These are phyloP conservation scores for Terebella lapidaria DNA, from an alignment of 2,888 invertebrate species.

Conservation along the genomic window DNA sequence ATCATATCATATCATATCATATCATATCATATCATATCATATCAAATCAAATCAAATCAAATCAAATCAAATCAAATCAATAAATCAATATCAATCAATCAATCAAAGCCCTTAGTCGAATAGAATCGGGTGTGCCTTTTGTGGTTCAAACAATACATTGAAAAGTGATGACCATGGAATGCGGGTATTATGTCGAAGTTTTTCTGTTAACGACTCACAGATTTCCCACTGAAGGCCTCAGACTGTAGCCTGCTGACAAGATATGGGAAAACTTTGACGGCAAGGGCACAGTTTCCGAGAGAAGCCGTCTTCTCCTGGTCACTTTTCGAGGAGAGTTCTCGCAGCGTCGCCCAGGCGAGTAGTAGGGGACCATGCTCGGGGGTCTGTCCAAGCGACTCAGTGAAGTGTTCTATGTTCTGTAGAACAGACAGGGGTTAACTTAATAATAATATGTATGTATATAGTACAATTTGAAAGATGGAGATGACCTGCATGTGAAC, in stretches of 20 bases:
- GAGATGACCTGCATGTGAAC: too few relatives aligned
- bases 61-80: too few relatives aligned
- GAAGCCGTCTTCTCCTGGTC: slow-evolving; percentile 22
- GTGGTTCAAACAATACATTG: too few relatives aligned
- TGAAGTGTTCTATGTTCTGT: slow-evolving; percentile 28
- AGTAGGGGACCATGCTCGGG: slow-evolving; percentile 45
- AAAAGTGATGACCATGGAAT: too few relatives aligned
- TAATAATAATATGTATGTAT: not conserved
- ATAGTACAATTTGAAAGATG: not conserved
- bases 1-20: too few relatives aligned
- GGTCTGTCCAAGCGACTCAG: slow-evolving; percentile 32
- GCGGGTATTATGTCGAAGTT: too few relatives aligned
- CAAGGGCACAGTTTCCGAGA: slow-evolving; percentile 42
- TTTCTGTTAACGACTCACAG: slow-evolving; percentile 37
- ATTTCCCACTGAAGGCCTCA: slow-evolving; percentile 40
- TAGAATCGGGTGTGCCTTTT: too few relatives aligned
- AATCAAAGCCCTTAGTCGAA: too few relatives aligned
- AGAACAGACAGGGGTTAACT: not conserved
- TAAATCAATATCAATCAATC: too few relatives aligned
- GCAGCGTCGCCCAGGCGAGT: slow-evolving; percentile 47
- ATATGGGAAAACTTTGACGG: slow-evolving; percentile 40
- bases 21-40: too few relatives aligned
- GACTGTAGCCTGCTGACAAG: slow-evolving; percentile 33
- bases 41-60: too few relatives aligned
- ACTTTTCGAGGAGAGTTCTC: slow-evolving; percentile 29